These are phyloP conservation scores for Heteronetta atricapilla DNA, from an alignment of 2,113 vertebrate genomes.

Conservation along the genomic window DNA sequence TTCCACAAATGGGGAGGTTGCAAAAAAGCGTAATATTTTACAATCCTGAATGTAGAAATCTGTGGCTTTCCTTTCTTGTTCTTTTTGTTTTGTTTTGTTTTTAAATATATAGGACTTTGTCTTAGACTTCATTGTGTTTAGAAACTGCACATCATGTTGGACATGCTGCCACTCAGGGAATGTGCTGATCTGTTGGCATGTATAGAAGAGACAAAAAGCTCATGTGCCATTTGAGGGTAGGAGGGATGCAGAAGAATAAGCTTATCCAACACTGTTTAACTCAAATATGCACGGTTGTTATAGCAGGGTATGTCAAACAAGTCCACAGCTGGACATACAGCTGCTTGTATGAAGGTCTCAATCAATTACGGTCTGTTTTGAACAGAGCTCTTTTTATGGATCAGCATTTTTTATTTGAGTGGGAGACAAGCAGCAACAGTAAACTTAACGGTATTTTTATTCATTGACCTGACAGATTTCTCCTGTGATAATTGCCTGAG, in stretches of 20 bases:
- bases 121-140: background rate
- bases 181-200: constrained; percentile 27
- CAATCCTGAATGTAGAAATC: constrained; percentile 49
- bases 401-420: background rate
- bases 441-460: background rate
- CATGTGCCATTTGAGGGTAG: background rate
- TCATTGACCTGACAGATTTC: background rate
- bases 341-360: background rate
- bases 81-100: constrained; percentile 38
- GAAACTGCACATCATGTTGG: background rate
- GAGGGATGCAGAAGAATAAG: background rate
- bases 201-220: background rate
- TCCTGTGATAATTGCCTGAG: background rate
- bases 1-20: constrained; percentile 29
- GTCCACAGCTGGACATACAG: background rate
- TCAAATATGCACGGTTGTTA: background rate
- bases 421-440: background rate
- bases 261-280: background rate
- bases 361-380: background rate
- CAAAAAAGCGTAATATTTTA: background rate
- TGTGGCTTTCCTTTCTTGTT: constrained; percentile 61
- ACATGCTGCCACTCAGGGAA: background rate
- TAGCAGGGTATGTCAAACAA: background rate
- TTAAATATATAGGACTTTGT: background rate
- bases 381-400: background rate